These are phyloP conservation scores for Chrysochloris asiatica DNA, from an alignment of 2,113 vertebrate genomes.

Conservation along the genomic window DNA sequence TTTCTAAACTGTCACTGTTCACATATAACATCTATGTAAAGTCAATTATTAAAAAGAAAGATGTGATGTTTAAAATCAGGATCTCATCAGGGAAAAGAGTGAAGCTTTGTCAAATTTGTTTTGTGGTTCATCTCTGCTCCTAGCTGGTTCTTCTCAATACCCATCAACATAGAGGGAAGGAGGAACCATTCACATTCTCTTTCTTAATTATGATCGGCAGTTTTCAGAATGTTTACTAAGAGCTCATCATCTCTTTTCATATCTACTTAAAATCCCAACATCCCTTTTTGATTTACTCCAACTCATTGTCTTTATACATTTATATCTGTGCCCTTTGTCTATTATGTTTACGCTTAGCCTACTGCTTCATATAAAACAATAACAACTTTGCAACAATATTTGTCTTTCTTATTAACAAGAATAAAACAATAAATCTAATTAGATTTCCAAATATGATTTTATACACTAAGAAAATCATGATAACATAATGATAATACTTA, in stretches of 20 bases:
- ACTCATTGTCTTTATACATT: too few species aligned
- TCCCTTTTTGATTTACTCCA: not conserved
- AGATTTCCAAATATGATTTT: too few species aligned
- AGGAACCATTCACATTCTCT: not conserved
- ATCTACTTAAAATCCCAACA: not conserved
- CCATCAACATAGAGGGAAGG: not conserved
- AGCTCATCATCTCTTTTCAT: not conserved
- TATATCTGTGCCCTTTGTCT: too few species aligned
- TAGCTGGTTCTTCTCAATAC: not conserved
- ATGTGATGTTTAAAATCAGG: not conserved
- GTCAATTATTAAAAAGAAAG: slow-evolving; percentile 19
- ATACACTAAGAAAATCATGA: too few species aligned
- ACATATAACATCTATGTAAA: not conserved
- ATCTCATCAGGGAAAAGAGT: not conserved
- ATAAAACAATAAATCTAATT: too few species aligned
- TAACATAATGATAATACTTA: too few species aligned
- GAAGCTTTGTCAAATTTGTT: not conserved
- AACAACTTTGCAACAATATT: too few species aligned
- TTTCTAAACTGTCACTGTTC: not conserved
- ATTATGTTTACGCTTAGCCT: too few species aligned
- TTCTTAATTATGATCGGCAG: not conserved
- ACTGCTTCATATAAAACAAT: too few species aligned
- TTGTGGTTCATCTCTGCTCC: not conserved
- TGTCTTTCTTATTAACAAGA: too few species aligned
- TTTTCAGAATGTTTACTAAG: not conserved